Percentiles rank a stretch among this genome's conserved stretches.
These are phyloP conservation scores for Ctenomys sociabilis DNA, from an alignment of 2,113 vertebrate genomes.

Conservation along the genomic window DNA sequence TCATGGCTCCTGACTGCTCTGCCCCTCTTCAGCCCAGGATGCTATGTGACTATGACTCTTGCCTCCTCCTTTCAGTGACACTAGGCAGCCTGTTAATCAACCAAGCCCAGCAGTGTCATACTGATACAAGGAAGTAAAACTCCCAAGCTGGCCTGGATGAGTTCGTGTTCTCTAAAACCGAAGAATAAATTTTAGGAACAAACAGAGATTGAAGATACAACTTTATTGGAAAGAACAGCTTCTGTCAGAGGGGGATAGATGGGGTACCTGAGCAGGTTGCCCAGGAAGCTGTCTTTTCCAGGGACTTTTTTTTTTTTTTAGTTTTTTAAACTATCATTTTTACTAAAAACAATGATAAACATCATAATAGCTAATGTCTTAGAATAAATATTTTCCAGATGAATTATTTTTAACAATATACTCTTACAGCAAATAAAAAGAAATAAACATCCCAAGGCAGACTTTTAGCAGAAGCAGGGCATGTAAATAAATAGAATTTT, in stretches of 20 bases:
- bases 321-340: neutral
- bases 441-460: neutral
- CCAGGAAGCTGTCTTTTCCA: too few species aligned
- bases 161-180: too few species aligned
- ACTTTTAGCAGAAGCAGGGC: neutral
- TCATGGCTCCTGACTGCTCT: neutral
- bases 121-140: too few species aligned
- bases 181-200: too few species aligned
- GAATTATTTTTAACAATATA: neutral
- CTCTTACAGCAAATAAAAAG: neutral
- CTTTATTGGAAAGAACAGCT: too few species aligned
- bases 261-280: too few species aligned
- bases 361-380: neutral
- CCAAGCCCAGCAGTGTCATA: rapidly evolving
- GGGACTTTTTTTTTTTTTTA: too few species aligned
- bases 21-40: rapidly evolving
- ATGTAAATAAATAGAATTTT: neutral
- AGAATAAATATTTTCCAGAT: neutral
- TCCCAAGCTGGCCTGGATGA: too few species aligned
- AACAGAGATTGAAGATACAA: too few species aligned
- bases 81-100: neutral
- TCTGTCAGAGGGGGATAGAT: too few species aligned
- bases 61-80: neutral
- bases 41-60: neutral
- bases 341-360: neutral